phyloP scores from a whole-genome alignment of 2,888 invertebrate species.

The Phalera bucephala region DNA sequence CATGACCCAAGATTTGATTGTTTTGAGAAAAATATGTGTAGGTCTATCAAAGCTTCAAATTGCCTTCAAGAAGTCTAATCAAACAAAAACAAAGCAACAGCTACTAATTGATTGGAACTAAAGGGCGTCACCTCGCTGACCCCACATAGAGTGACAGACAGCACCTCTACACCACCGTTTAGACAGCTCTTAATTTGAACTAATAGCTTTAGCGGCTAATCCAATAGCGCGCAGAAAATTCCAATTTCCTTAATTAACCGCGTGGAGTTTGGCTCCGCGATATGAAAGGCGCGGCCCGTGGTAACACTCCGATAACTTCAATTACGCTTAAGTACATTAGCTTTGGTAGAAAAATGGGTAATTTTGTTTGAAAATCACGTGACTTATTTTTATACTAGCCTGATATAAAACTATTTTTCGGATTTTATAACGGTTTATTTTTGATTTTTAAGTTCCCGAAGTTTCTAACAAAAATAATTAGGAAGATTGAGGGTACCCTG shows the following conservation, averaged over 20 bases:
- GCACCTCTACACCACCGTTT: slow-evolving; percentile 44
- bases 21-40: too few relatives aligned
- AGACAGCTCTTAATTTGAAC: slow-evolving; percentile 79
- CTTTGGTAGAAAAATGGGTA: slow-evolving; percentile 1
- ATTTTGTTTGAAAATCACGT: background rate
- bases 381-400: too few relatives aligned
- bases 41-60: too few relatives aligned
- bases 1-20: too few relatives aligned
- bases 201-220: slow-evolving; percentile 78
- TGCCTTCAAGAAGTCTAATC: too few relatives aligned
- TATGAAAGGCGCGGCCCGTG: slow-evolving; percentile 71
- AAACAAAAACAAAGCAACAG: slow-evolving; percentile 15
- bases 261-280: slow-evolving; percentile 63
- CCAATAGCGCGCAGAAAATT: slow-evolving; percentile 76
- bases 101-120: slow-evolving; percentile 37
- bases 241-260: slow-evolving; percentile 82
- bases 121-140: slow-evolving; percentile 33
- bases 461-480: too few relatives aligned
- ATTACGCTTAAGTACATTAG: slow-evolving; percentile 55
- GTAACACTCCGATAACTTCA: slow-evolving; percentile 67
- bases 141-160: slow-evolving; percentile 43
- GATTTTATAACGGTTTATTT: too few relatives aligned
- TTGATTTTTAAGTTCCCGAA: too few relatives aligned
- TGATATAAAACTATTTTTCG: too few relatives aligned
- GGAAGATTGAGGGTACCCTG: too few relatives aligned